These are phyloP conservation scores for Chymomyza caudatula DNA, from an alignment of 2,888 invertebrate species.

Conservation along the genomic window DNA sequence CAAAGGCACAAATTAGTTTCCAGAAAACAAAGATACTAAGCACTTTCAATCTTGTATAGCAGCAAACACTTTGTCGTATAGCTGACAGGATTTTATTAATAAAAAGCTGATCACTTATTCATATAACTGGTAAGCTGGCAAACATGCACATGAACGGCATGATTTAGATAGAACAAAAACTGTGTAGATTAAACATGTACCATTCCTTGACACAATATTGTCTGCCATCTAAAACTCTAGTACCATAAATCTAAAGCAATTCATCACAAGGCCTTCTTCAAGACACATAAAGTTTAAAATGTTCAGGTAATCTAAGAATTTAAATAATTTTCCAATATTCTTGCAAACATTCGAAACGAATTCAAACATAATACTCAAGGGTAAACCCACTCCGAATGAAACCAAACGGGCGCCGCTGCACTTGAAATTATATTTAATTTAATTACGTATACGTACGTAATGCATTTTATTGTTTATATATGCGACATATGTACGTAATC, in stretches of 20 bases:
- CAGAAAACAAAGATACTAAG: too few relatives aligned
- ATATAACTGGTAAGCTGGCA: too few relatives aligned
- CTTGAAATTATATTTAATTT: conserved; percentile 63
- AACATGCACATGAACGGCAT: too few relatives aligned
- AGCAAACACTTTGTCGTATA: too few relatives aligned
- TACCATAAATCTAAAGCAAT: conserved; percentile 22
- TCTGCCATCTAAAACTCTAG: conserved; percentile 8
- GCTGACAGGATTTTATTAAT: too few relatives aligned
- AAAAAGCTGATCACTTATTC: too few relatives aligned
- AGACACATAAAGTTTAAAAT: background rate
- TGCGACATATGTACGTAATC: background rate
- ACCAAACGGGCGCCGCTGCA: conserved; percentile 36
- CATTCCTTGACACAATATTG: conserved; percentile 30
- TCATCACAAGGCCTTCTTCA: background rate
- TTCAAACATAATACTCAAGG: conserved; percentile 49
- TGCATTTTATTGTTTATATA: background rate
- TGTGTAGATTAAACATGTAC: background rate
- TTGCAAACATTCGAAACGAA: conserved; percentile 18
- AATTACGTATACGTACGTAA: conserved; percentile 52
- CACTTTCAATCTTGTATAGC: too few relatives aligned
- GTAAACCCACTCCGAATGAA: conserved; percentile 31
- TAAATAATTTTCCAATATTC: conserved; percentile 61
- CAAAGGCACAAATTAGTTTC: too few relatives aligned
- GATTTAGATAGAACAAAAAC: background rate
- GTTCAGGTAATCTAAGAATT: conserved; percentile 51